Evolutionary conservation across 2,113 vertebrate genomes (phyloP), one percentile per base, ranked within the genome.

Genomic region (Takifugu bimaculatus): DNA sequence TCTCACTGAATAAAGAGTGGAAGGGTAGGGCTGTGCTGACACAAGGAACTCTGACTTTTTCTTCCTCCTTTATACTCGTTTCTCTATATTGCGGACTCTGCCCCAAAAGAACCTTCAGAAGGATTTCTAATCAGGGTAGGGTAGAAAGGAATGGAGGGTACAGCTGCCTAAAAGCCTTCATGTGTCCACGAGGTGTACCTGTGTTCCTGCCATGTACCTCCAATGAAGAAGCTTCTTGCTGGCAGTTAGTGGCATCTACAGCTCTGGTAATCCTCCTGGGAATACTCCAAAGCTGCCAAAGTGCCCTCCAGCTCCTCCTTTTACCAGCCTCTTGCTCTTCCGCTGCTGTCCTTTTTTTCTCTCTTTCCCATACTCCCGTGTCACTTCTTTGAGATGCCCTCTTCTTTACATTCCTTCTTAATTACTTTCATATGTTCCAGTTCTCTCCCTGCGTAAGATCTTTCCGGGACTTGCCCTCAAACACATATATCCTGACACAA

Each of bases 191-290:
- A 67, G 49, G 28, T 58, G 53, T 63, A 52, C 58, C 12, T 65
- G 54, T 62, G 52, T 62, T 39, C 45, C 26, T 72, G 50, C 56
- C 77, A 47, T 73, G 58, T 51, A 47, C 60, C 32, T 70, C 65
- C 78, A 80, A 88, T 88, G 79, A 86, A 27, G 74, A 68, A 54
- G 54, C 59, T 57, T 69, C 60, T 82, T 60, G 35, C 75, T 87
- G 84, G 79, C 83, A 87, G 63, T 85, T 57, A 74, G 74, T 73
- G 55, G 68, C 63, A 74, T 80, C 74, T 66, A 80, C 83, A 60
- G 52, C 82, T 87, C 87, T 72, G 87, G 79, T 91, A 91, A 91
- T 91, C 90, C 85, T 86, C 88, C 85, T 91, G 90, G 90, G 91
- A 91, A 91, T 82, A 86, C 26, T 15, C 63, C n/a, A 57, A 72